These are phyloP conservation scores for Chaetogeoica ovagalla DNA, from an alignment of 2,888 invertebrate species.

Conservation along the genomic window DNA sequence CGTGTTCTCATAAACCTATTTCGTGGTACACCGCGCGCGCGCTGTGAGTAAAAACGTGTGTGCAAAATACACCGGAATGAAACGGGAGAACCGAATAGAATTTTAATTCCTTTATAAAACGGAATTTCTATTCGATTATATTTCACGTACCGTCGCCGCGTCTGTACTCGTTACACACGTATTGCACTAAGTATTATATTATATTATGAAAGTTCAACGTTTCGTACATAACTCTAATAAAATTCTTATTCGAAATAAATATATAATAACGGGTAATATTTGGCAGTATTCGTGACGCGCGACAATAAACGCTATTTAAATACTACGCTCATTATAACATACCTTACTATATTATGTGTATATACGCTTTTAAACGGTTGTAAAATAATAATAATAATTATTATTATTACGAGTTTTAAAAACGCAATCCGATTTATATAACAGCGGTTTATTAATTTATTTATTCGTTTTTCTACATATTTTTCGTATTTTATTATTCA, in stretches of 20 bases:
- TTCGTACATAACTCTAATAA: not conserved
- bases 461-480: no score
- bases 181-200: not conserved
- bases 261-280: not conserved
- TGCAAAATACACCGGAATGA: not conserved
- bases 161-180: not conserved
- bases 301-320: not conserved
- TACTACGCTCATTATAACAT: not conserved
- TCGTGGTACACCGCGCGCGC: not conserved
- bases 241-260: not conserved
- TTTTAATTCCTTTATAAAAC: slow-evolving; percentile 3
- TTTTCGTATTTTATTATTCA: no score
- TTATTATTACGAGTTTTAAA: no score
- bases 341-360: not conserved
- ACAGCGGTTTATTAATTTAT: no score
- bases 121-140: not conserved
- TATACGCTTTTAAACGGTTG: not conserved
- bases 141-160: not conserved
- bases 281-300: not conserved
- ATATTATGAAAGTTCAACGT: slow-evolving; percentile 2
- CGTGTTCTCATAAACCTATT: not conserved
- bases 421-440: no score
- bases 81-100: slow-evolving; percentile 1
- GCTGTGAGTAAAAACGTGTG: no score
- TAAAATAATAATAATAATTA: no score